Conservation (phyloP, 2,888 invertebrate species). For the Thereva unica region DNA sequence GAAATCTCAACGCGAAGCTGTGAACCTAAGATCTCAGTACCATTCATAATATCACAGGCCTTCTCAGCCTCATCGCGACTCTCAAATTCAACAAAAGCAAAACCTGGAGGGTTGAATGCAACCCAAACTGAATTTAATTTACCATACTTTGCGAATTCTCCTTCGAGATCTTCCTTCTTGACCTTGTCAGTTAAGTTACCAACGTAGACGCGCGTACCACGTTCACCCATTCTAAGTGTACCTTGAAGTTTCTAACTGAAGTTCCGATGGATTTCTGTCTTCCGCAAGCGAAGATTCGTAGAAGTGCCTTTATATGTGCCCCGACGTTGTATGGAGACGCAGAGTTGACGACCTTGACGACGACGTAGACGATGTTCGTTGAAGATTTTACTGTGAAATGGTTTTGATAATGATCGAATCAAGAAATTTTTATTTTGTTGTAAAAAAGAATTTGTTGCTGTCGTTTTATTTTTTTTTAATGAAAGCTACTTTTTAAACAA, state of each 20-base stretch:
- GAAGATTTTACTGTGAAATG: slow-evolving; percentile 46
- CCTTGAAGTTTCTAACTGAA: background rate
- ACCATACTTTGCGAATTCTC: slow-evolving; percentile 89
- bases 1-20: slow-evolving; percentile 88
- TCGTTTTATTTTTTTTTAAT: slow-evolving; percentile 15
- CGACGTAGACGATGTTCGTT: slow-evolving; percentile 30
- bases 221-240: slow-evolving; percentile 60
- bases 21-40: slow-evolving; percentile 83
- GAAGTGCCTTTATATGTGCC: slow-evolving; percentile 14
- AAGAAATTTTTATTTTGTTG: slow-evolving; percentile 14
- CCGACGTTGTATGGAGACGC: slow-evolving; percentile 38
- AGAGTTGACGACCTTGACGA: slow-evolving; percentile 44
- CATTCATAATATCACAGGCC: slow-evolving; percentile 82
- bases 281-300: slow-evolving; percentile 1
- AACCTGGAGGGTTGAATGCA: slow-evolving; percentile 91
- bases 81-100: slow-evolving; percentile 91
- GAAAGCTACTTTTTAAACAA: slow-evolving; percentile 18
- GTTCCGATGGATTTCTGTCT: background rate
- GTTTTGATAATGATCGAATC: slow-evolving; percentile 44
- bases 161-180: slow-evolving; percentile 89
- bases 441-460: background rate
- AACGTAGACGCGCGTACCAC: slow-evolving; percentile 82
- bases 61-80: slow-evolving; percentile 87
- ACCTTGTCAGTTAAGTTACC: slow-evolving; percentile 86
- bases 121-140: slow-evolving; percentile 90